Base-by-base conservation (phyloP, 2,888 invertebrate species). In the Nebria brevicollis region DNA sequence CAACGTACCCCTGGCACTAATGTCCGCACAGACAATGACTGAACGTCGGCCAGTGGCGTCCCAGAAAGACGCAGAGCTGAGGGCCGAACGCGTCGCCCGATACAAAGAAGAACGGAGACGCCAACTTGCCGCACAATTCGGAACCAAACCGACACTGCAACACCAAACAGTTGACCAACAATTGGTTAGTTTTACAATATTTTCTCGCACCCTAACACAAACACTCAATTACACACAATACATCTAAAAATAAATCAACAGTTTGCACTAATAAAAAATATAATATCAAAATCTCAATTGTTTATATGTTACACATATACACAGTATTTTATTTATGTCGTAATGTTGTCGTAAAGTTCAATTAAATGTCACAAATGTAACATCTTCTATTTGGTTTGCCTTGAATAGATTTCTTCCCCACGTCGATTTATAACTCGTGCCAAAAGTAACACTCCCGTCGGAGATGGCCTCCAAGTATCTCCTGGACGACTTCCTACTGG, bases 81-180 rank as follows among this genome's bases (percentile, higher is more conserved):
- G 91, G 91, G 91, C 91, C 87, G 91, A 90, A 87, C 89, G 91
- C 84, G 90, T 91, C 87, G 93, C 93, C 88, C 90, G 94, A 85
- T 94, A 94, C 88, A 95, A 95, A 87, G 94, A 94, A 86, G 94
- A 94, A 86, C 90, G 95, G 79, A 91, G 93, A 83, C 92, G 91
- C 85, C 94, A 94, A 87, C 89, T 94, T 83, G 93, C 92, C 66
- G 91, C 92, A n/a, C 92, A 91, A 83, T 88, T 86, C 83, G 83
- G 76, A 43, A 80, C 83, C 42, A 75, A 78, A n/a, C 75, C 75
- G 4, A 2, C 34, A 11, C 42, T 77, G 68, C 34, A 70, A 82
- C 42, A 77, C 64, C 41, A 70, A 82, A 42, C 75, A 20, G 41
- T 25, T 25, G 54, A 66, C 42, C 77, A 73, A 34, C 13, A 73